Conservation (phyloP, 2,888 invertebrate genomes). For the Timema podura region DNA sequence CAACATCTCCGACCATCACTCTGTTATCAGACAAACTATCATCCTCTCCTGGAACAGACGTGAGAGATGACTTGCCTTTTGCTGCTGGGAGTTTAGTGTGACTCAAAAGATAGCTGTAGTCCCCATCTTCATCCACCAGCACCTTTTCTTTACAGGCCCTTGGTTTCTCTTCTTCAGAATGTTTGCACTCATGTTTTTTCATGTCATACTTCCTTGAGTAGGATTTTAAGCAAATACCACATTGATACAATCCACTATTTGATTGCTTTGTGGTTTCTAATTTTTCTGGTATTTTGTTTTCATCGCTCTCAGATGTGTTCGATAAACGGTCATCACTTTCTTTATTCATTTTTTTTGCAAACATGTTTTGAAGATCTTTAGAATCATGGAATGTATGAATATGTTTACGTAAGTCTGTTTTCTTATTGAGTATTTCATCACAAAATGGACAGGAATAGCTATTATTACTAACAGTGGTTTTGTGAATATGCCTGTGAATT, state of each 20-base stretch:
- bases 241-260: neutral
- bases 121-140: constrained; percentile 11
- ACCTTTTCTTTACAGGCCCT: constrained; percentile 7
- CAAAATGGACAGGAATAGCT: neutral
- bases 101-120: constrained; percentile 2
- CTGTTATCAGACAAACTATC: neutral
- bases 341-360: no score
- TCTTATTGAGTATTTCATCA: neutral
- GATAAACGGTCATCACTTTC: no score
- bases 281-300: no score
- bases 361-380: no score
- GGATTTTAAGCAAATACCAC: neutral
- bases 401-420: neutral
- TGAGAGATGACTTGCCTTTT: no score
- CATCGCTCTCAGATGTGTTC: no score
- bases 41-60: neutral
- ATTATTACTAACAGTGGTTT: neutral
- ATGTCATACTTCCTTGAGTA: constrained; percentile 23
- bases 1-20: constrained; percentile 15
- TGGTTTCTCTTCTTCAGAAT: constrained; percentile 40
- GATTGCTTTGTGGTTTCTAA: no score
- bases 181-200: constrained; percentile 48
- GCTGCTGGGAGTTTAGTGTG: neutral
- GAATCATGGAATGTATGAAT: neutral
- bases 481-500: neutral